Evolutionary conservation across 2,113 vertebrate species (phyloP).

Genomic region (Paratilapia polleni): DNA sequence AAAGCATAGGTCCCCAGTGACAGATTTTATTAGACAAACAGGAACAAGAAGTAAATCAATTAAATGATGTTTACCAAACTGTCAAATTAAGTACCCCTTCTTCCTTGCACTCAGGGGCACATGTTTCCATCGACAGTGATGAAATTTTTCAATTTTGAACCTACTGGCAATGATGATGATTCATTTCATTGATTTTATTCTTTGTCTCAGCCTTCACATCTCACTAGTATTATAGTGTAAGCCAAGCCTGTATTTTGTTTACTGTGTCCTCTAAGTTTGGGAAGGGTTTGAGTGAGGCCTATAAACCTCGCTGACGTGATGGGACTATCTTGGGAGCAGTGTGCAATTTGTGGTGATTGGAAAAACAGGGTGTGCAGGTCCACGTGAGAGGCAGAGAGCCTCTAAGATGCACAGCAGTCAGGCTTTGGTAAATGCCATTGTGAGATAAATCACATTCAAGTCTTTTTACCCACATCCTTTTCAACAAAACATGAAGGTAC

Average conservation of each 20-base stretch:
- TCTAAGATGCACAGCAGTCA: slow-evolving; percentile 16
- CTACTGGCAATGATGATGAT: background rate
- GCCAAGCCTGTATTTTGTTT: background rate
- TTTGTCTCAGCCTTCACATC: background rate
- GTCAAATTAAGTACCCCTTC: background rate
- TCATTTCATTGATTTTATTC: background rate
- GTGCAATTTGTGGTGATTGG: background rate
- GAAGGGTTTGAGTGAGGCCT: background rate
- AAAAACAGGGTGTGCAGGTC: background rate
- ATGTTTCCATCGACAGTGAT: background rate
- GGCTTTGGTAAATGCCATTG: slow-evolving; percentile 2
- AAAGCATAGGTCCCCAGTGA: background rate
- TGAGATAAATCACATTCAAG: slow-evolving; percentile 32
- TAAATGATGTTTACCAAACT: background rate
- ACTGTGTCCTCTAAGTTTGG: background rate
- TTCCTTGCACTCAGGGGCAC: background rate
- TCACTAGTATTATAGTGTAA: background rate
- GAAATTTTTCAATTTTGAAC: slow-evolving; percentile 4
- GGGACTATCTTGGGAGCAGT: background rate
- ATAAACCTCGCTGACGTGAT: background rate
- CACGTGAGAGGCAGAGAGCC: slow-evolving; percentile 27
- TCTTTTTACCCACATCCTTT: background rate
- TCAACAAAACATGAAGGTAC: too few relatives aligned
- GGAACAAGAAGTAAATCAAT: background rate
- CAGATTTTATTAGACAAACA: background rate